These are phyloP conservation scores for Brachymystax lenok DNA, from an alignment of 2,797 vertebrate species.

Conservation along the genomic window DNA sequence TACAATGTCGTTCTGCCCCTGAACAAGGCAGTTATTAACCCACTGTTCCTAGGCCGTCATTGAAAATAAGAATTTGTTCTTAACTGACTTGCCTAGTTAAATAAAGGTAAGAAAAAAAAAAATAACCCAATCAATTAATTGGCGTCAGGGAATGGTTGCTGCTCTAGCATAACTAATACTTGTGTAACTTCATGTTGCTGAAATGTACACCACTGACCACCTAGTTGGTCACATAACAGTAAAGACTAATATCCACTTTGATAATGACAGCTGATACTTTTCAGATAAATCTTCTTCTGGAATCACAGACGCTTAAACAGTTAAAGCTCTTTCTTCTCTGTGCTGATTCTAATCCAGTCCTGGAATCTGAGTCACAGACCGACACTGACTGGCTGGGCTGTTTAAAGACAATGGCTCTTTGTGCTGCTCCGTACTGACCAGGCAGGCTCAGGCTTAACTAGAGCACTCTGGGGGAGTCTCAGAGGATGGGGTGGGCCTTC, in stretches of 20 bases:
- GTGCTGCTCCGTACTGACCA: constrained; percentile 15
- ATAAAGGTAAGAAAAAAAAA: too few species aligned
- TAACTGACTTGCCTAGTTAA: too few species aligned
- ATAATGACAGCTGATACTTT: constrained; percentile 12
- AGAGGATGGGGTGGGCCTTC: background rate
- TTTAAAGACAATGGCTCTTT: background rate
- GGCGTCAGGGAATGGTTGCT: background rate
- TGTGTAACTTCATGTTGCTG: background rate
- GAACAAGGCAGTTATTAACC: too few species aligned
- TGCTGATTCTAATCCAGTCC: constrained; percentile 30
- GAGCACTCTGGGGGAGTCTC: background rate
- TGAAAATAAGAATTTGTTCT: too few species aligned
- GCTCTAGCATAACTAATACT: background rate
- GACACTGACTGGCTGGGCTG: background rate
- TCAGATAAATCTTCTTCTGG: background rate
- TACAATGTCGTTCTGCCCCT: too few species aligned
- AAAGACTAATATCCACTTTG: constrained; percentile 1
- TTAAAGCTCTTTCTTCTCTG: constrained; percentile 15
- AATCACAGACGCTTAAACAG: constrained; percentile 8
- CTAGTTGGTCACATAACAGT: background rate
- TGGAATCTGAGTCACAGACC: constrained; percentile 14
- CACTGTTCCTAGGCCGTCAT: too few species aligned
- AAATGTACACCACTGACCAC: background rate
- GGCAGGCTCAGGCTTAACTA: constrained; percentile 20
- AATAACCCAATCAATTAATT: background rate